phyloP scores from a whole-genome alignment of 2,797 vertebrate genomes.

The Triplophysa bombifrons region DNA sequence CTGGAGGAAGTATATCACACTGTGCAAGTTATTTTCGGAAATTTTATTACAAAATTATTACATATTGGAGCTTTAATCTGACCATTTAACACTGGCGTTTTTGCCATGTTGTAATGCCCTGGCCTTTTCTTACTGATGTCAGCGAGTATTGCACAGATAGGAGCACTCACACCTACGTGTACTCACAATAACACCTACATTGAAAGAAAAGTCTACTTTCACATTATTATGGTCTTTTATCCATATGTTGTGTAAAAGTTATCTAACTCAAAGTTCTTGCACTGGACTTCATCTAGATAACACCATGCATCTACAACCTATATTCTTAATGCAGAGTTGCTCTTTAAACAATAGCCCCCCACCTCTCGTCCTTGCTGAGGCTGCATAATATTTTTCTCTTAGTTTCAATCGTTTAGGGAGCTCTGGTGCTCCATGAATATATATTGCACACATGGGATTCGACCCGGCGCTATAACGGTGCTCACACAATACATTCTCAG shows the following conservation, averaged over 20 bases:
- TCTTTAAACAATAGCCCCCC: slow-evolving; percentile 17
- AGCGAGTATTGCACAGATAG: too few species aligned
- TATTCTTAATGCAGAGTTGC: background rate
- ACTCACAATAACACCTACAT: too few species aligned
- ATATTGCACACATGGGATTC: slow-evolving; percentile 35
- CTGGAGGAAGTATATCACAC: too few species aligned
- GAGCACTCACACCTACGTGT: too few species aligned
- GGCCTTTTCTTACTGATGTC: too few species aligned
- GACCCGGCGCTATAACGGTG: slow-evolving; percentile 1
- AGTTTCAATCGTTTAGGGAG: slow-evolving; percentile 31
- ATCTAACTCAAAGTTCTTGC: background rate
- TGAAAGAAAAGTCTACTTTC: too few species aligned
- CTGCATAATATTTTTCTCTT: background rate
- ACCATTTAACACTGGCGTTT: too few species aligned
- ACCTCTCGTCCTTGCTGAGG: slow-evolving; percentile 25
- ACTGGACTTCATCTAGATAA: slow-evolving; percentile 8
- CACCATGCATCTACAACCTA: slow-evolving; percentile 11
- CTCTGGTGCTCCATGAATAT: slow-evolving; percentile 34
- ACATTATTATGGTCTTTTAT: too few species aligned
- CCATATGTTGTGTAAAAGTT: background rate
- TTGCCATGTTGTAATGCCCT: too few species aligned
- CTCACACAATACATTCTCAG: slow-evolving; percentile 28
- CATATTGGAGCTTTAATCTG: too few species aligned
- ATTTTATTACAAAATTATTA: too few species aligned
- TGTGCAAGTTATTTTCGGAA: too few species aligned